Evolutionary conservation across 2,888 invertebrate genomes (phyloP), one percentile per base, ranked within the genome.

Genomic region (Peribatodes rhomboidaria): DNA sequence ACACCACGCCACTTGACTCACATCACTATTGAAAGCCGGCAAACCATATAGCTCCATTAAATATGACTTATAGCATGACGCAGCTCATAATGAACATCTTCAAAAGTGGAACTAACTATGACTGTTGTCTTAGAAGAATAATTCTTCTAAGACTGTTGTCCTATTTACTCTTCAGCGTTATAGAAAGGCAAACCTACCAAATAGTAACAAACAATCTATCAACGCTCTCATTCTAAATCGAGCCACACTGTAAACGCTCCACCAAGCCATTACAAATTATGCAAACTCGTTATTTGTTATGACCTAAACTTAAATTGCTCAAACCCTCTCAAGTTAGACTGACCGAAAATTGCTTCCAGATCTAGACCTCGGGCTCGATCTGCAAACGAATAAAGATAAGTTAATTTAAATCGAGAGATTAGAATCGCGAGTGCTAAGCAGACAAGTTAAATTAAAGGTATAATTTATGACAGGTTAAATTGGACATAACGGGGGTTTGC

Each of bases 391-490:
- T 56, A 50, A 42, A 50, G 50, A 42, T 55, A 37, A 58, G 41
- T 54, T 54, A 54, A 54, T 59, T 59, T 35, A 44, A 59, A 64
- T 59, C 49, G 35, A 54, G 49, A 54, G 64, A 64, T 64, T 59
- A 59, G 35, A 54, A 64, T 64, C 55, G 42, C 27, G 37, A 42
- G 54, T 39, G 35, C 22, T 54, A 49, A 59, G 53, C 47, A 58
- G 59, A 37, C 27, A 63, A 67, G 61, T 67, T 69, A 67, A 67
- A 69, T 67, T 57, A 63, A 67, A 56, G 58, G 39, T 58, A 63
- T 63, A 53, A 65, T 64, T 63, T 67, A 63, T 50, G 61, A 35
- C 61, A 65, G 65, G 68, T 61, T 63, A 54, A 64, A 63, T 57
- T 33, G 66, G 55, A 65, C 64, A 57, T 67, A 65, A 67, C 71